phyloP scores from a whole-genome alignment of 2,113 vertebrate genomes.

The Myrmecobius fasciatus region DNA sequence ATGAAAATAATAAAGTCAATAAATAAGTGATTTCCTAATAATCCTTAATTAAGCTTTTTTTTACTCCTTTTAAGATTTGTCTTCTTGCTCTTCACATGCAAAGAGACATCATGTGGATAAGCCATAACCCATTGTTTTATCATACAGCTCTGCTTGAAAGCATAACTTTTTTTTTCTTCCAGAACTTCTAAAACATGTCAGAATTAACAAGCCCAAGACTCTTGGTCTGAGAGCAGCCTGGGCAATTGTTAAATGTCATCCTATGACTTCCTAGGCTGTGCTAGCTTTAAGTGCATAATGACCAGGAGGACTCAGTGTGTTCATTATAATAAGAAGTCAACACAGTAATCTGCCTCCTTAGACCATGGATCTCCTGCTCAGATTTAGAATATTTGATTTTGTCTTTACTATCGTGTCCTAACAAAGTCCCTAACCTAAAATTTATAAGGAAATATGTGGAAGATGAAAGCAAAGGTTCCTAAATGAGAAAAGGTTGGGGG shows the following conservation, averaged over 20 bases:
- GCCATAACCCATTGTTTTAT: slow-evolving; percentile 1
- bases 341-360: background rate
- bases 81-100: background rate
- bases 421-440: background rate
- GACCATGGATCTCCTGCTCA: background rate
- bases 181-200: slow-evolving; percentile 70
- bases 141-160: slow-evolving; percentile 44
- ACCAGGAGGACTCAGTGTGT: slow-evolving; percentile 37
- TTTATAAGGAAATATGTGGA: background rate
- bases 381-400: background rate
- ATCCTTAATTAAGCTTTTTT: background rate
- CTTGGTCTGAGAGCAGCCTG: slow-evolving; percentile 58
- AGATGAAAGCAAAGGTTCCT: too few species aligned
- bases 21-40: background rate
- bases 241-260: slow-evolving; percentile 64
- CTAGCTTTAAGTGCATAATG: slow-evolving; percentile 3
- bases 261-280: slow-evolving; percentile 49
- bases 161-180: slow-evolving; percentile 54
- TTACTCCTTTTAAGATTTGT: background rate
- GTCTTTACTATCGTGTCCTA: background rate
- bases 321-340: slow-evolving; percentile 8
- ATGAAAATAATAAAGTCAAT: slow-evolving; percentile 45
- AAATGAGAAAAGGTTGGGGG: too few species aligned
- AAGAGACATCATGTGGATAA: background rate
- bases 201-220: slow-evolving; percentile 62